Evolutionary conservation across 2,797 vertebrate genomes (phyloP).

Genomic region (Varecia variegata): DNA sequence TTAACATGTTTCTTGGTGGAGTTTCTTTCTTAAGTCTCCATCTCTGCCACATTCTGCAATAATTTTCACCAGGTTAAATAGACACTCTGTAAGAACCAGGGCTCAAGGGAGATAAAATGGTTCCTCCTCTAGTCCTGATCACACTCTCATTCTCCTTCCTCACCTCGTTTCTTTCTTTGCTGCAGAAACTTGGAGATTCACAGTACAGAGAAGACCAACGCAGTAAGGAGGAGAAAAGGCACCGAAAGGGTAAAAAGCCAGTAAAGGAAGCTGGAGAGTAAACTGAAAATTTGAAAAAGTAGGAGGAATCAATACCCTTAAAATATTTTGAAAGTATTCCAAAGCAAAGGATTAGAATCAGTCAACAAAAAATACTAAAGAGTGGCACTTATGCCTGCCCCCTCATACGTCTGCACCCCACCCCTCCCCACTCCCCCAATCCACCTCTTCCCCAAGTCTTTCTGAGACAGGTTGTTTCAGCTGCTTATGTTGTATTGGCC

Average conservation of each 20-base stretch:
- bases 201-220: background rate
- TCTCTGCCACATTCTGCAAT: background rate
- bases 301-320: background rate
- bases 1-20: background rate
- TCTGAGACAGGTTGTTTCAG: background rate
- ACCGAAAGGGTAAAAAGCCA: background rate
- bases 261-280: background rate
- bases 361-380: background rate
- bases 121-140: background rate
- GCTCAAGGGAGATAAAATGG: background rate
- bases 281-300: constrained; percentile 7
- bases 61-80: background rate
- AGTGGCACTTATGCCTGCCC: background rate
- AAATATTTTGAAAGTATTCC: constrained; percentile 40
- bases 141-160: background rate
- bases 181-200: background rate
- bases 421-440: accelerated
- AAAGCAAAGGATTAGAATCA: constrained; percentile 25
- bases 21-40: constrained; percentile 8
- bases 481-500: background rate
- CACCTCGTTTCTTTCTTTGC: background rate
- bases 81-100: background rate
- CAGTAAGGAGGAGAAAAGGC: background rate
- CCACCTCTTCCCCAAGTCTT: background rate
- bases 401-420: background rate